These are phyloP conservation scores for Eudasyphora cyanicolor DNA, from an alignment of 2,888 invertebrate genomes.

Conservation along the genomic window DNA sequence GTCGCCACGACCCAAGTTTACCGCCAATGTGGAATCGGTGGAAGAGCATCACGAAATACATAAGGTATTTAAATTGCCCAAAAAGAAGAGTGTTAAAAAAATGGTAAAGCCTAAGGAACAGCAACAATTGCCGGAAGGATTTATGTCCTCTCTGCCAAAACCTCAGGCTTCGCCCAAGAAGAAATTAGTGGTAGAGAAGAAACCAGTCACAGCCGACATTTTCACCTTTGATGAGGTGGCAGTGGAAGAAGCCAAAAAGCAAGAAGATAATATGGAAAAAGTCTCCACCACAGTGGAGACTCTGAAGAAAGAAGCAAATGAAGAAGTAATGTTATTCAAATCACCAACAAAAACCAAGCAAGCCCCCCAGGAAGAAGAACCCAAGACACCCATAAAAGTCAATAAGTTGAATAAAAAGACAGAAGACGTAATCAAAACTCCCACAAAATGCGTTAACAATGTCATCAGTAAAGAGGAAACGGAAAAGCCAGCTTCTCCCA, in stretches of 20 bases:
- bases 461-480: too few species aligned
- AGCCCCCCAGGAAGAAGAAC: not conserved
- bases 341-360: not conserved
- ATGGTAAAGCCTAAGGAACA: constrained; percentile 51
- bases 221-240: constrained; percentile 71
- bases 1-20: constrained; percentile 75
- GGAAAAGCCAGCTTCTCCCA: constrained; percentile 4
- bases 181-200: constrained; percentile 54
- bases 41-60: constrained; percentile 77
- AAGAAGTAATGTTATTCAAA: not conserved
- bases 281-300: not conserved
- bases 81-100: constrained; percentile 73
- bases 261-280: not conserved
- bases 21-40: constrained; percentile 78
- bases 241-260: not conserved
- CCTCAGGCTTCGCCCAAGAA: constrained; percentile 70
- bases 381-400: not conserved
- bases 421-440: not conserved
- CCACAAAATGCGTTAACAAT: too few species aligned
- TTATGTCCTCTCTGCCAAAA: constrained; percentile 72
- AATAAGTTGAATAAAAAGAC: not conserved
- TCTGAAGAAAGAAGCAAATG: constrained; percentile 8
- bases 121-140: constrained; percentile 70
- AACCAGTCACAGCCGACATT: constrained; percentile 67
- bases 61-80: constrained; percentile 78